Evolutionary conservation across 2,888 invertebrate species (phyloP).

Genomic region (Cephus pygmeus): DNA sequence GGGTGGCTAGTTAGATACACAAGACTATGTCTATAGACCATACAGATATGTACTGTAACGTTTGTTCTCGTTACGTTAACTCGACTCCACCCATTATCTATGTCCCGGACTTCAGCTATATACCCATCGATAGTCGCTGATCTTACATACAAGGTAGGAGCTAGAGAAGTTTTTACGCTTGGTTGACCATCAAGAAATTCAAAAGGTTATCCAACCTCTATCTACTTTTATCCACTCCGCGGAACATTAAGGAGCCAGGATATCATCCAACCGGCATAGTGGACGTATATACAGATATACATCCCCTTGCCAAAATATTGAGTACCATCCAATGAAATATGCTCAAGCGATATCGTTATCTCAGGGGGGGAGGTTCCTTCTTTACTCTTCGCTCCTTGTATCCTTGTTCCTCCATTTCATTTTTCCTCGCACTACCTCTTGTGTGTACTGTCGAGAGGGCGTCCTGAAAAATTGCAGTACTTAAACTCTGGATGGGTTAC

Average conservation of each 20-base stretch:
- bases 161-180: neutral
- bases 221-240: neutral
- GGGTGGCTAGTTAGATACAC: neutral
- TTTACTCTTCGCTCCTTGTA: neutral
- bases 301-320: neutral
- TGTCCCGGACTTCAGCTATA: neutral
- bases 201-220: neutral
- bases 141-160: neutral
- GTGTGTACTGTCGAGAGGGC: neutral
- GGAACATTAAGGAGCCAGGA: neutral
- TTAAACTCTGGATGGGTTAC: neutral
- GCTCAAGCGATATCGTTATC: neutral
- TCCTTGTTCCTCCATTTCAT: neutral
- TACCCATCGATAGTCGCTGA: neutral
- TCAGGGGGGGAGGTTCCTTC: neutral
- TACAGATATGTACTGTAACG: neutral
- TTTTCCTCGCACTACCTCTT: neutral
- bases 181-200: neutral
- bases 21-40: neutral
- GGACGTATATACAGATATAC: neutral
- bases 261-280: neutral
- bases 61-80: neutral
- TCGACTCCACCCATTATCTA: neutral
- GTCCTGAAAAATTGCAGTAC: neutral
- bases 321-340: neutral